Evolutionary conservation across 2,888 invertebrate genomes (phyloP).

Genomic region (Caenorhabditis auriculariae): DNA sequence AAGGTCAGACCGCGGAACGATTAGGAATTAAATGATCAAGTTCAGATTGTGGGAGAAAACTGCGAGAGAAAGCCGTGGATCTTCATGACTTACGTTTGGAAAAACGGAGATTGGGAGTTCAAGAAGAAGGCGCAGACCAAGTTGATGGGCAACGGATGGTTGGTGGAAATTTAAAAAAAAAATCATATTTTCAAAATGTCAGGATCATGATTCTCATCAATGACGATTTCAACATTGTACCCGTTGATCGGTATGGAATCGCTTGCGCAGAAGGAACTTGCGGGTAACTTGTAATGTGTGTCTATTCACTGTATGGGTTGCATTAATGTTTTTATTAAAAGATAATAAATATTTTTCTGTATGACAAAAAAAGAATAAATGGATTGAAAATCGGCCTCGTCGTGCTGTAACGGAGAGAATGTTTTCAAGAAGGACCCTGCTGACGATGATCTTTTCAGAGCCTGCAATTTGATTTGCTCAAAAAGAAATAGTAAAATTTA

Average conservation of each 20-base stretch:
- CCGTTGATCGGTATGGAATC: conserved; percentile 35
- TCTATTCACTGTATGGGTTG: no score
- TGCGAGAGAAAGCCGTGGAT: conserved; percentile 40
- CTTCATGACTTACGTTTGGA: conserved; percentile 31
- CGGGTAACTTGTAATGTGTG: conserved; percentile 17
- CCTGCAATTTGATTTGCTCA: no score
- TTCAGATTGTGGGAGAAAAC: conserved; percentile 31
- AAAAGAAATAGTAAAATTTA: no score
- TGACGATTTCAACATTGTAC: conserved; percentile 21
- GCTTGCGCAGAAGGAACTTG: conserved; percentile 40
- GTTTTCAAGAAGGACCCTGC: no score
- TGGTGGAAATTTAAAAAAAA: conserved; percentile 2
- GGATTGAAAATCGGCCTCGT: no score
- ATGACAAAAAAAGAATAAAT: no score
- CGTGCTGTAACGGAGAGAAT: no score
- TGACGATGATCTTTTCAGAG: no score
- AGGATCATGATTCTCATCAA: conserved; percentile 15
- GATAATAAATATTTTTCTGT: no score
- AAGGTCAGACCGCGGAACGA: conserved; percentile 17
- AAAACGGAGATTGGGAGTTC: conserved; percentile 29
- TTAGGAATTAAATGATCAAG: not conserved
- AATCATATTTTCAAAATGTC: not conserved
- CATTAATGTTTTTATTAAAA: no score
- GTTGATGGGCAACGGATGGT: conserved; percentile 42
- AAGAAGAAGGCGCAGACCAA: conserved; percentile 37